Conservation (phyloP, 2,797 vertebrate species). For the Echeneis naucrates region DNA sequence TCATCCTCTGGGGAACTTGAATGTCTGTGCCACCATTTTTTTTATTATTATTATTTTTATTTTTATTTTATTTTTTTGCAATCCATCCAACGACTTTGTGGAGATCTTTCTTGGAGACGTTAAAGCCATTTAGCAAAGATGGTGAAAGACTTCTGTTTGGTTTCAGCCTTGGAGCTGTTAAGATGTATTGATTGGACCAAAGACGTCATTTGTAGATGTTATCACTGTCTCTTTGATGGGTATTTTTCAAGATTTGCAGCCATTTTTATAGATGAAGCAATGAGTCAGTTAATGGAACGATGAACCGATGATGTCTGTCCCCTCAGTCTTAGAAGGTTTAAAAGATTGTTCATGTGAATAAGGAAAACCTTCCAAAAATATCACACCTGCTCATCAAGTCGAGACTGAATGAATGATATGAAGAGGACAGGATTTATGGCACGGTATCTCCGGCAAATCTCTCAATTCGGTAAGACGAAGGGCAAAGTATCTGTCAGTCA, state of each 20-base stretch:
- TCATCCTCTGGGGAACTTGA: not conserved
- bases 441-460: slow-evolving; percentile 7
- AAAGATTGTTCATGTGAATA: not conserved
- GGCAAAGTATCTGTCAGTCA: slow-evolving; percentile 36
- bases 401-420: not conserved
- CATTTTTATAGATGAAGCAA: not conserved
- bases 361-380: not conserved
- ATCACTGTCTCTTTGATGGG: too few species aligned
- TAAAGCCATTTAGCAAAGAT: too few species aligned
- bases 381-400: not conserved
- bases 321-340: not conserved
- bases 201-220: not conserved
- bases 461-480: slow-evolving; percentile 31
- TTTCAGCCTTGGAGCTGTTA: not conserved
- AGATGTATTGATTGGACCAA: not conserved
- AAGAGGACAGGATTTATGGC: not conserved
- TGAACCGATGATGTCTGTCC: not conserved
- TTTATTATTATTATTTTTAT: too few species aligned
- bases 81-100: not conserved
- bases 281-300: not conserved
- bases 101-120: not conserved
- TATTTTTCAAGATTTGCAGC: too few species aligned
- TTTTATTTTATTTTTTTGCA: not conserved
- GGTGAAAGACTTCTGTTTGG: too few species aligned
- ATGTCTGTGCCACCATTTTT: too few species aligned